Evolutionary conservation across 2,888 invertebrate genomes (phyloP).

Genomic region (Lycia hirtaria): DNA sequence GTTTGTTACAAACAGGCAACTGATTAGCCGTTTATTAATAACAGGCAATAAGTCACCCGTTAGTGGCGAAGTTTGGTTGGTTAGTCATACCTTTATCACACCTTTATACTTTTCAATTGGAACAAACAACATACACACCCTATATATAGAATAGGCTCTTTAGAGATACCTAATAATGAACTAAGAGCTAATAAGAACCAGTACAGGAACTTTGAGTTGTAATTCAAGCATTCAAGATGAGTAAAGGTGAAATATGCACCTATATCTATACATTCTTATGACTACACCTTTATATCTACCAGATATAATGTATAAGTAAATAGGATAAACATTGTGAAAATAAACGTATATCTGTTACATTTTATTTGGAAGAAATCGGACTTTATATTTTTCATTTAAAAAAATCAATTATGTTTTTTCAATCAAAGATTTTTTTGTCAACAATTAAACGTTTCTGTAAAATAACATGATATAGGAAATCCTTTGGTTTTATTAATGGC

Average conservation of each 20-base stretch:
- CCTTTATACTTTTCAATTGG: conserved; percentile 14
- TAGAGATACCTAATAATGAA: conserved; percentile 31
- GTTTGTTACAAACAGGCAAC: no score
- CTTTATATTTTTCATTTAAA: no score
- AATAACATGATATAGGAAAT: no score
- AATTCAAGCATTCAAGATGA: conserved; percentile 46
- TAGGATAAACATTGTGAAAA: neutral
- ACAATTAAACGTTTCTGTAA: no score
- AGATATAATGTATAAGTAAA: conserved; percentile 14
- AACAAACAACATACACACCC: conserved; percentile 44
- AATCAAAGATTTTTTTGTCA: no score
- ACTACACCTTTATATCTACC: conserved; percentile 17
- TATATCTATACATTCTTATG: conserved; percentile 8
- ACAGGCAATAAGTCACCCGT: no score
- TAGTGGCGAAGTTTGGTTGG: no score
- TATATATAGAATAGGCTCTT: conserved; percentile 39
- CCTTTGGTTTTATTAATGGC: no score
- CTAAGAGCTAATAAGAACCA: conserved; percentile 35
- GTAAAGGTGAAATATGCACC: conserved; percentile 26
- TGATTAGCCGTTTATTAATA: no score
- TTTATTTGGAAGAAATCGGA: neutral
- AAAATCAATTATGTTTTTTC: no score
- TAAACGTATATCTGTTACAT: no score
- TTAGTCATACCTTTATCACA: no score
- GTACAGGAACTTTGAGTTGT: conserved; percentile 46